Evolutionary conservation across 2,797 vertebrate species (phyloP).

Genomic region (Mormyrops attenuatus): DNA sequence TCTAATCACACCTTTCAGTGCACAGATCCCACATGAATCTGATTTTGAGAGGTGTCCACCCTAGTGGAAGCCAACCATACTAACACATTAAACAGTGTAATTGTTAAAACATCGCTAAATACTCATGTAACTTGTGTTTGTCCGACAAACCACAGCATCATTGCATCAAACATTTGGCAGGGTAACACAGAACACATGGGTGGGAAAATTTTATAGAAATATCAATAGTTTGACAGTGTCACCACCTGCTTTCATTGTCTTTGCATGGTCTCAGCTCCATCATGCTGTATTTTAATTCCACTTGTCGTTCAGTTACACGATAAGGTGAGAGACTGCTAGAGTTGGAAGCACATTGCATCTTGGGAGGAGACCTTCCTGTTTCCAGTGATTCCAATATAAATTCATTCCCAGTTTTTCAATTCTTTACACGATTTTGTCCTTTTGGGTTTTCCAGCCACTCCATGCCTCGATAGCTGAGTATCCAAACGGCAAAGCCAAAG

Average conservation of each 20-base stretch:
- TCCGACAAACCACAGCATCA: background rate
- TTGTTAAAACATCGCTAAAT: background rate
- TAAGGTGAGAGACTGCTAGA: background rate
- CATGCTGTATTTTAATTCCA: background rate
- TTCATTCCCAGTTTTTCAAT: background rate
- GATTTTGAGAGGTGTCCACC: background rate
- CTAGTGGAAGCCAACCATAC: background rate
- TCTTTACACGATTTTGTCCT: background rate
- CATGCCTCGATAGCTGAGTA: background rate
- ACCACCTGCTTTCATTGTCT: background rate
- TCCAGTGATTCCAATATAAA: background rate
- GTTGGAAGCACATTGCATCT: background rate
- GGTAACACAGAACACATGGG: background rate
- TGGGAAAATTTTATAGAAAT: background rate
- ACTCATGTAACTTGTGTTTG: conserved; percentile 1
- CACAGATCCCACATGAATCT: background rate
- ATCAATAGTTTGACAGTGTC: background rate
- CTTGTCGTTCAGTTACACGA: background rate
- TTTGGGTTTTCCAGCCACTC: background rate
- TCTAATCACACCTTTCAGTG: background rate
- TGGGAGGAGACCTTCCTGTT: background rate
- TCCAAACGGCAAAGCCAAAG: background rate
- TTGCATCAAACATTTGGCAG: background rate
- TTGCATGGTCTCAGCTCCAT: background rate
- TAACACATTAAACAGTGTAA: background rate